A percentile compares a stretch with the other conserved stretches of the same genome.
These are phyloP conservation scores for Phasia obesa DNA, from an alignment of 2,888 invertebrate species.

Conservation along the genomic window DNA sequence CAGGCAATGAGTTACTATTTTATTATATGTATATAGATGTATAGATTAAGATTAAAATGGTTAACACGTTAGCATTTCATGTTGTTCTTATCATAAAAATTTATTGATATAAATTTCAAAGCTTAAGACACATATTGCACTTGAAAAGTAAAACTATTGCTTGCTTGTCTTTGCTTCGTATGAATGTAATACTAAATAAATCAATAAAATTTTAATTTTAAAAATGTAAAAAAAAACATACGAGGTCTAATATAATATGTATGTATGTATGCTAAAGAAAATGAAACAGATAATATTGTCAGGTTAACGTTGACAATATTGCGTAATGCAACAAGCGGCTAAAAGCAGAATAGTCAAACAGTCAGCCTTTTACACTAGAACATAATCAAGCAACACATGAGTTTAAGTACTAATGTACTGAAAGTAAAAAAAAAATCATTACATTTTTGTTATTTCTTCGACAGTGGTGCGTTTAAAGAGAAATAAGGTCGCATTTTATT, in stretches of 20 bases:
- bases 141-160: not conserved
- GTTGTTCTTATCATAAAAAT: not conserved
- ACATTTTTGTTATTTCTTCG: not conserved
- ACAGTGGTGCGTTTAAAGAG: conserved; percentile 3
- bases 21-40: too few relatives aligned
- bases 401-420: conserved; percentile 35
- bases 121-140: too few relatives aligned
- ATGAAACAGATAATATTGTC: conserved; percentile 15
- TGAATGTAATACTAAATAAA: conserved; percentile 12
- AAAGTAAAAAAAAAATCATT: conserved; percentile 29
- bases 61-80: too few relatives aligned
- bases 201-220: conserved; percentile 57
- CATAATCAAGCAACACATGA: conserved; percentile 16
- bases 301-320: conserved; percentile 48
- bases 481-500: conserved; percentile 31
- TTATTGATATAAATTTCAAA: not conserved
- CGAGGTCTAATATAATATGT: conserved; percentile 43
- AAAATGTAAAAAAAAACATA: conserved; percentile 31
- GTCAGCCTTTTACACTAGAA: not conserved
- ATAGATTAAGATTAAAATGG: too few relatives aligned
- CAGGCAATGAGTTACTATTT: too few relatives aligned
- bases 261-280: conserved; percentile 16
- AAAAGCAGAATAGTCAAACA: conserved; percentile 9
- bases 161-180: not conserved
- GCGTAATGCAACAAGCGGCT: conserved; percentile 64